Conservation (phyloP, 2,888 invertebrate genomes). For the Rhingia campestris region DNA sequence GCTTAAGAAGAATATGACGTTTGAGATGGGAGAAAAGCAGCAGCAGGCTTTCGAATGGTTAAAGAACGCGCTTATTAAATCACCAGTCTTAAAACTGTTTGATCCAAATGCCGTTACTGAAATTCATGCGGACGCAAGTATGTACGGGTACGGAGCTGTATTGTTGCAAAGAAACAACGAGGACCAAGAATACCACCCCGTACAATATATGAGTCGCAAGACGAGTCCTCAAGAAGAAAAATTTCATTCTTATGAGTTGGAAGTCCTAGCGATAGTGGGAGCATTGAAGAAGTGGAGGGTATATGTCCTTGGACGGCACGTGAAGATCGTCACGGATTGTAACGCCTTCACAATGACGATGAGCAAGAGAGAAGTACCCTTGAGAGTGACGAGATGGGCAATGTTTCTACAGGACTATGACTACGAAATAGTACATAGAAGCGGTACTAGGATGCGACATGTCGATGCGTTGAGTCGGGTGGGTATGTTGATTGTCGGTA, state of each 20-base stretch:
- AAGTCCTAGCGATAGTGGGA: conserved; percentile 70
- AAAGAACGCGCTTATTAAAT: too few relatives aligned
- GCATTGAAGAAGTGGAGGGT: conserved; percentile 71
- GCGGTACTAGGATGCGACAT: conserved; percentile 11
- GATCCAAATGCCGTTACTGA: too few relatives aligned
- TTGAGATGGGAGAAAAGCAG: conserved; percentile 29
- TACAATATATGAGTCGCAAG: too few relatives aligned
- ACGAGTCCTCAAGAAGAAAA: conserved; percentile 70
- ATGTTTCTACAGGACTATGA: conserved; percentile 28
- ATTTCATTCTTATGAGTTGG: conserved; percentile 74
- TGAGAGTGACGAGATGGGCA: conserved; percentile 22
- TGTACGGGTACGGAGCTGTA: conserved; percentile 69
- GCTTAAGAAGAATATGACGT: conserved; percentile 30
- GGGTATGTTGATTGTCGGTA: neutral
- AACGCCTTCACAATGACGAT: conserved; percentile 31
- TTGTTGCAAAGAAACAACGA: conserved; percentile 71
- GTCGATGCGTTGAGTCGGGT: conserved; percentile 20
- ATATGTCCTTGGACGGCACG: conserved; percentile 9
- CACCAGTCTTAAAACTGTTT: too few relatives aligned
- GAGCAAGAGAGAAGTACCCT: conserved; percentile 17
- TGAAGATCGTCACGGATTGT: conserved; percentile 25
- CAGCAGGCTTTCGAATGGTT: too few relatives aligned
- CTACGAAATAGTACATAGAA: conserved; percentile 21
- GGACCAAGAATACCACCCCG: conserved; percentile 67
- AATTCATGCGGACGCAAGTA: too few relatives aligned